A percentile compares a stretch with the other conserved stretches of the same genome.
Conservation (phyloP, 2,888 invertebrate genomes). For the Synergus itoensis region DNA sequence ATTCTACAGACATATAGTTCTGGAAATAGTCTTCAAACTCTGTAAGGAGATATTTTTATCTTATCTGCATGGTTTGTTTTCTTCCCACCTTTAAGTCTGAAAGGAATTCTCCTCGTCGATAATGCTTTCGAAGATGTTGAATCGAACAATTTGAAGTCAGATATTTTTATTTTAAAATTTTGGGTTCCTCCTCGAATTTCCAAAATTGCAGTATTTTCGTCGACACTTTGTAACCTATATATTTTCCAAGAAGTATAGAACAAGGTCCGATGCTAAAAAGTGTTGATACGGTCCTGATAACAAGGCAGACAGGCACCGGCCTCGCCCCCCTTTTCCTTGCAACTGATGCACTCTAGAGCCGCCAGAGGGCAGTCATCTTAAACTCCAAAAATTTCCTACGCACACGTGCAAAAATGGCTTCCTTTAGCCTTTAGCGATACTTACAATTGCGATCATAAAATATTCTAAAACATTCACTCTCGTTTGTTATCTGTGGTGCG, state of each 20-base stretch:
- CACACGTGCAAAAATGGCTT: conserved; percentile 74
- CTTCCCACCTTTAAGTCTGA: not conserved
- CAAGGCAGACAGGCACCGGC: conserved; percentile 40
- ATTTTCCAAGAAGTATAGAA: too few relatives aligned
- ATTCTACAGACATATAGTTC: too few relatives aligned
- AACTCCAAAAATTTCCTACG: conserved; percentile 64
- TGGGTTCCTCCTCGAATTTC: too few relatives aligned
- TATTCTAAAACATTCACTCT: conserved; percentile 14
- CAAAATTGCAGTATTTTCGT: too few relatives aligned
- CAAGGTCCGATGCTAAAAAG: too few relatives aligned
- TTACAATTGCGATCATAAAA: conserved; percentile 17
- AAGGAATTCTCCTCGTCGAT: not conserved
- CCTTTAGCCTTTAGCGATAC: conserved; percentile 38
- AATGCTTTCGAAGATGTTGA: not conserved
- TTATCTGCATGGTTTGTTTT: not conserved
- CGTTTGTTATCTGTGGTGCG: conserved; percentile 2
- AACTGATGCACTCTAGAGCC: conserved; percentile 57
- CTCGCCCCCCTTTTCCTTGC: conserved; percentile 62
- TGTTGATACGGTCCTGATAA: conserved; percentile 51
- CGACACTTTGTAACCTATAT: too few relatives aligned
- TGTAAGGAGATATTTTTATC: not conserved
- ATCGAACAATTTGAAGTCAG: too few relatives aligned
- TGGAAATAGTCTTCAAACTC: not conserved
- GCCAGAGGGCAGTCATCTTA: conserved; percentile 66
- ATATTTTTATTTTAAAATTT: too few relatives aligned